Evolutionary conservation across 2,797 vertebrate species (phyloP), one percentile per base, ranked within the genome.

Genomic region (Anguilla anguilla): DNA sequence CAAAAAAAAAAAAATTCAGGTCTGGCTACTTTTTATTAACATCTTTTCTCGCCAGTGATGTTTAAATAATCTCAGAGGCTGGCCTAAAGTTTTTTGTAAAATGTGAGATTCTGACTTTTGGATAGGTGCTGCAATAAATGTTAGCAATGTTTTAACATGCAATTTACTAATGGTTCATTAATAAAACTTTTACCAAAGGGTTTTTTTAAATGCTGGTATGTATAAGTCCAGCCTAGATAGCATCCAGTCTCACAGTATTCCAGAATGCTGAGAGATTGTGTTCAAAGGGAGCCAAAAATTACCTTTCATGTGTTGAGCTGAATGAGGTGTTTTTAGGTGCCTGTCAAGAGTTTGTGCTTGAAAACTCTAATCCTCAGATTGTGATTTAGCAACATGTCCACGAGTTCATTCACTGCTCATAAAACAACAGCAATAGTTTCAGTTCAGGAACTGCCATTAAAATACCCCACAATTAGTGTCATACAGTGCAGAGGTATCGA

Each of bases 281-380:
- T 91, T 93, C 85, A 57, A 86, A 86, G 87, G 88, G 91, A 93
- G 95, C 94, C 87, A 91, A 91, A 93, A 93, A 94, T 92, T 92
- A 92, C 1, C 84, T 89, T 90, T 91, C 88, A 84, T 87, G 81
- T 83, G 35, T 86, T 88, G 90, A 91, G 87, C 64, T 88, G 81
- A 93, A 93, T 90, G 91, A 94, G 91, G 93, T 93, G 93, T 92
- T 94, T 90, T 90, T 89, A 90, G 93, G 93, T 91, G 93, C 87
- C 87, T 90, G 89, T 92, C 88, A 49, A 46, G 84, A 89, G 89
- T 85, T 6, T 9, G 10, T 49, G 82, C 81, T 92, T 88, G 84
- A 90, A 89, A 84, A 90, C 87, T 90, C 84, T 91, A 91, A 92
- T 92, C 90, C 89, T 69, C 43, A 91, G 90, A 92, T 90, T 88